Percentiles rank a stretch among this genome's conserved stretches.
These are phyloP conservation scores for Upupa epops DNA, from an alignment of 2,113 vertebrate genomes.

Conservation along the genomic window DNA sequence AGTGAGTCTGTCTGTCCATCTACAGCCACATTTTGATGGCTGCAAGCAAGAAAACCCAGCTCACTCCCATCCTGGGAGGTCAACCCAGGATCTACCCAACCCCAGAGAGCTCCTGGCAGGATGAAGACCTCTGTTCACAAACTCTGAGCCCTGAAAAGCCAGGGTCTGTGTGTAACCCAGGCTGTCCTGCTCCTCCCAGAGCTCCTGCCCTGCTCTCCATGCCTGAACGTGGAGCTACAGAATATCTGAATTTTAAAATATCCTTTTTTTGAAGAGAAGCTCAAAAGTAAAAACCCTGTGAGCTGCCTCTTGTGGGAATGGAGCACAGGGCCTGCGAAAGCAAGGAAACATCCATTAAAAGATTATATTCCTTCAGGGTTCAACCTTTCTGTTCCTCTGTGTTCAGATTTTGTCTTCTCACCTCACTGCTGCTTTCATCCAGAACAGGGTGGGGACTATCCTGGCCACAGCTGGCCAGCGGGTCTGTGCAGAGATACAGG, in stretches of 20 bases:
- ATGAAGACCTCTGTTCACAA: background rate
- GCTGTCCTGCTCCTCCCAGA: background rate
- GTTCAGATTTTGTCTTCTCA: background rate
- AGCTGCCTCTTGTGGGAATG: background rate
- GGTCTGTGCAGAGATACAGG: background rate
- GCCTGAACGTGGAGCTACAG: background rate
- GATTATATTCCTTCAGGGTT: background rate
- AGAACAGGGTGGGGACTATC: background rate
- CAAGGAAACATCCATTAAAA: background rate
- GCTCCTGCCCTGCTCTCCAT: background rate
- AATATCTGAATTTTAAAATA: background rate
- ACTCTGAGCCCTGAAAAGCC: background rate
- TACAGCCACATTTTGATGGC: background rate
- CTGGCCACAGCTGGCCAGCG: background rate
- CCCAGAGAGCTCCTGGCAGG: background rate
- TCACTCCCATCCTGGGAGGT: background rate
- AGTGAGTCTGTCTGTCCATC: background rate
- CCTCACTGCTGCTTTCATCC: background rate
- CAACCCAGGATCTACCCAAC: background rate
- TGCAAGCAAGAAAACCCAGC: background rate
- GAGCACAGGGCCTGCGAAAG: background rate
- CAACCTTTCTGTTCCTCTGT: background rate
- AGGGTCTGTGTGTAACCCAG: background rate
- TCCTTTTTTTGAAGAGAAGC: background rate
- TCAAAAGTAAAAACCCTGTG: background rate